phyloP scores from a whole-genome alignment of 53 echinoderm and acorn worm genomes.

The Henricia sp. region DNA sequence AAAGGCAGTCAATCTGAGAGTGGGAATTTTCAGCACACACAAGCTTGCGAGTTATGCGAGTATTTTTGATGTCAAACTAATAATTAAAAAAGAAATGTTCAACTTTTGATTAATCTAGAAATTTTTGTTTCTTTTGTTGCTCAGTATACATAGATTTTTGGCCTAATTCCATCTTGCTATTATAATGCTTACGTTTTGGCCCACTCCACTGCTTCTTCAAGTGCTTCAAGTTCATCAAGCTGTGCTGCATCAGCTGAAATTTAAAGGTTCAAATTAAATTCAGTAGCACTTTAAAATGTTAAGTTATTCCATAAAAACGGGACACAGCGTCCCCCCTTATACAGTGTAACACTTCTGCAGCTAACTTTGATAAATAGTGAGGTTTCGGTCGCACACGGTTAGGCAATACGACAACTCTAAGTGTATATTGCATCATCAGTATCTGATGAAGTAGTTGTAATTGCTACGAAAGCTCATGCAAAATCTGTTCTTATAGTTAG shows the following conservation, averaged over 20 bases:
- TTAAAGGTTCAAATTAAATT: background rate
- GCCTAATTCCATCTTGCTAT: background rate
- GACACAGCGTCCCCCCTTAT: background rate
- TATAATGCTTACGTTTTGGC: slow-evolving; percentile 33
- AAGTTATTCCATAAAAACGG: too few species aligned
- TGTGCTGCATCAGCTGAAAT: slow-evolving; percentile 1
- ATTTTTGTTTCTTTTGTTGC: background rate
- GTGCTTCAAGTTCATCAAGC: slow-evolving; percentile 28
- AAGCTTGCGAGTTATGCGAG: background rate
- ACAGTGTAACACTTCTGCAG: background rate
- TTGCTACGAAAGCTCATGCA: too few species aligned
- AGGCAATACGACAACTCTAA: too few species aligned
- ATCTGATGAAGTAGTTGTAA: too few species aligned
- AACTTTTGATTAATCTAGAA: background rate
- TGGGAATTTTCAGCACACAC: too few species aligned
- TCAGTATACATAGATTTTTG: background rate
- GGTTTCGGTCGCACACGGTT: background rate
- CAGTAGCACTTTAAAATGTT: background rate
- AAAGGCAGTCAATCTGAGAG: background rate
- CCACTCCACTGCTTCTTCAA: slow-evolving; percentile 47
- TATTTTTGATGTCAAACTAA: background rate
- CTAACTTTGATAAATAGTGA: background rate
- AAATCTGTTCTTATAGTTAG: too few species aligned
- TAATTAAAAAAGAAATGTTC: too few species aligned
- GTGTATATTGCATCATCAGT: too few species aligned